These are phyloP conservation scores for Hymenochirus boettgeri DNA, from an alignment of 2,113 vertebrate species.

Conservation along the genomic window DNA sequence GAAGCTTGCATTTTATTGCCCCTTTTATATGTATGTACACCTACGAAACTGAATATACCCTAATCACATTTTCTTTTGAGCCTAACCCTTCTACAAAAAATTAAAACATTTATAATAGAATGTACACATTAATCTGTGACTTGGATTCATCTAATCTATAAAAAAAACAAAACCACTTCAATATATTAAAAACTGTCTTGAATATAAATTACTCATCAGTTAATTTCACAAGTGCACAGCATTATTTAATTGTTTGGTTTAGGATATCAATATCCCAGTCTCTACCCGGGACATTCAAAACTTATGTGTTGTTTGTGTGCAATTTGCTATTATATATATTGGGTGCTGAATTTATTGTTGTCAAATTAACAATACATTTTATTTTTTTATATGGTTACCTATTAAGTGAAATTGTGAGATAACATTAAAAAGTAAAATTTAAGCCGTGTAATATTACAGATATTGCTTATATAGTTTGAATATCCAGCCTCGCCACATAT, in stretches of 20 bases:
- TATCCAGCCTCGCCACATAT: too few species aligned
- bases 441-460: too few species aligned
- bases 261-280: neutral
- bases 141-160: neutral
- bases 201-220: conserved; percentile 6
- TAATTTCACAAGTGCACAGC: neutral
- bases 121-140: neutral
- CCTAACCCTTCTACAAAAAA: too few species aligned
- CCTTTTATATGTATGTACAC: too few species aligned
- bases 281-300: neutral
- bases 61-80: too few species aligned
- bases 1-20: too few species aligned
- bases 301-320: neutral
- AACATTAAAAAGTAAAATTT: too few species aligned
- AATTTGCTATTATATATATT: neutral
- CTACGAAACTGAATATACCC: too few species aligned
- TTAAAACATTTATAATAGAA: neutral
- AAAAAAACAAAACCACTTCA: neutral
- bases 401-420: too few species aligned
- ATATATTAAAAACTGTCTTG: neutral
- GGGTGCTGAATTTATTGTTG: neutral
- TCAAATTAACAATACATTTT: neutral
- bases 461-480: too few species aligned
- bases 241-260: neutral
- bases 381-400: too few species aligned